Evolutionary conservation across 2,888 invertebrate species (phyloP), one percentile per base, ranked within the genome.

Genomic region (Drosophila gaucha): DNA sequence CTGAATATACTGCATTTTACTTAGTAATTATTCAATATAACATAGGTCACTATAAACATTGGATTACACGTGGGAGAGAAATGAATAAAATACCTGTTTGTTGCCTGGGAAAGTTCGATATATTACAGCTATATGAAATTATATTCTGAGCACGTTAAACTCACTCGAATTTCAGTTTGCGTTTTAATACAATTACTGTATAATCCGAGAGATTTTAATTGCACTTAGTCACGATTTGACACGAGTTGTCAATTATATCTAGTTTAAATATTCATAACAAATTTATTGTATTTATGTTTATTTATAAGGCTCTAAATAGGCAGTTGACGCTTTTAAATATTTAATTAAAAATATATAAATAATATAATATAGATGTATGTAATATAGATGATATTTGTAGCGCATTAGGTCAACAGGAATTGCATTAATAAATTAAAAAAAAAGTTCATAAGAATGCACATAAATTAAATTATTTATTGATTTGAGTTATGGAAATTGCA

Each of bases 391-490:
- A 28, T 28, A 28, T 28, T 28, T 8, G 9, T 8, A 8, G 28
- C 28, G 18, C 16, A 18, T 28, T 6, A 24, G 6, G 14, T 2
- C 28, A 44, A 12, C 20, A 3, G 18, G 8, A 24, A 14, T n/a
- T 14, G 31, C 26, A 16, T 56, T 24, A 20, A 33, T 47, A 24
- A 47, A 47, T 33, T 5, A 10, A 22, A 14, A 14, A 20, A 18
- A n/a, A 38, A 38, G 6, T 18, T 8, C 16, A 18, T 28, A 20
- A 8, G 58, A 54, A 58, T 59, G 18, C 60, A 59, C 44, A 59
- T 59, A 36, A 28, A 44, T 44, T 58, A 28, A 12, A 18, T 2
- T 35, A 8, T 24, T 6, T 30, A 2, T 14, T 35, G 44, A 26
- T 9, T 31, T 26, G 5, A 50, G 14, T 16, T 22, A 16, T 35